phyloP scores from a whole-genome alignment of 2,113 vertebrate genomes.

The Psammodynastes pulverulentus region DNA sequence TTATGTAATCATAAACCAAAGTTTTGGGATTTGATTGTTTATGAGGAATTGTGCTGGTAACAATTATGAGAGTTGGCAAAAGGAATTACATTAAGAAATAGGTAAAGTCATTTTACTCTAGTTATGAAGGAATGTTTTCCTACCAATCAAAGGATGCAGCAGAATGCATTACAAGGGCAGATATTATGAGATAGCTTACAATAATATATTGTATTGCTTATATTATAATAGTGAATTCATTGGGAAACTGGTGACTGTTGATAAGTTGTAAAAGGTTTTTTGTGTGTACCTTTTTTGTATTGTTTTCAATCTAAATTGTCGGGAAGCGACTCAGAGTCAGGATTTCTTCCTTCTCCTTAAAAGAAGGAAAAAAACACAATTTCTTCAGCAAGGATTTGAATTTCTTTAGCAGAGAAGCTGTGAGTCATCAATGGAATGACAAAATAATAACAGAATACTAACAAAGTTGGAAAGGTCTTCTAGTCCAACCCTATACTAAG shows the following conservation, averaged over 20 bases:
- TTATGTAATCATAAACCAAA: background rate
- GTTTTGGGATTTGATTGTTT: background rate
- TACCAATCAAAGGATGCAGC: background rate
- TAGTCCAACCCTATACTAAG: background rate
- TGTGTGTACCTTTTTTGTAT: background rate
- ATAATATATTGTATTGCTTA: background rate
- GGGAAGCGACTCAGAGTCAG: background rate
- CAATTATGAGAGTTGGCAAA: background rate
- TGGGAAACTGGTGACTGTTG: background rate
- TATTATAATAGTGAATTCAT: background rate
- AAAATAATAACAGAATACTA: background rate
- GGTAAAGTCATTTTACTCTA: background rate
- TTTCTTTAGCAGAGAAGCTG: slow-evolving; percentile 13
- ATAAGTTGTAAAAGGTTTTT: background rate
- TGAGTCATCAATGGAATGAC: slow-evolving; percentile 28
- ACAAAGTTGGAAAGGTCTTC: background rate
- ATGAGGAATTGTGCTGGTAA: background rate
- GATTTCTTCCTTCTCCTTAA: background rate
- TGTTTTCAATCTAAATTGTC: background rate
- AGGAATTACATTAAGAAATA: background rate
- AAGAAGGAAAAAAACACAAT: background rate
- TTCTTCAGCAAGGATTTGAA: background rate
- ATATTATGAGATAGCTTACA: background rate
- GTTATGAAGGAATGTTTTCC: background rate
- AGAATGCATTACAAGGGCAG: background rate